Conservation (phyloP, 1,140 invertebrate species). For the Ceratoteleas bidentatus region DNA sequence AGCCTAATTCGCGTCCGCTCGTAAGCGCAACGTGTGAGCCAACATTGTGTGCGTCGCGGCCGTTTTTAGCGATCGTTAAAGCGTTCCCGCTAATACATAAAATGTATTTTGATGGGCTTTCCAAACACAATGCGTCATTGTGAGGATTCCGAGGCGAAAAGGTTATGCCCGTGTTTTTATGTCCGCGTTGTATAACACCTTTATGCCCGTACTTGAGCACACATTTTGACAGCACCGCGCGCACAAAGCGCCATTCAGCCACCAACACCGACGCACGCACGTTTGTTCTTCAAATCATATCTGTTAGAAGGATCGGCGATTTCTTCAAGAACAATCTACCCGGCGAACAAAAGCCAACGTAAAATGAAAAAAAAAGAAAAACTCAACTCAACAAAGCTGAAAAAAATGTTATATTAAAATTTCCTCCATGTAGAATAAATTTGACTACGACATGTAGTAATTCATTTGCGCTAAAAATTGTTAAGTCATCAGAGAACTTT, state of each 20-base stretch:
- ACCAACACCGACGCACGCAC: background rate
- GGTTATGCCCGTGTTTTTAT: slow-evolving; percentile 35
- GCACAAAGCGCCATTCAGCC: slow-evolving; percentile 19
- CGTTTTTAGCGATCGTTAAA: slow-evolving; percentile 68
- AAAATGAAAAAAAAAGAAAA: too few species aligned
- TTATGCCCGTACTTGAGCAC: slow-evolving; percentile 34
- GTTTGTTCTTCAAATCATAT: slow-evolving; percentile 6
- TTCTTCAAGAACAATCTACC: too few species aligned
- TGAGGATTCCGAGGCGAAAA: slow-evolving; percentile 41
- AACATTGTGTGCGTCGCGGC: slow-evolving; percentile 38
- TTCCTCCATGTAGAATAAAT: too few species aligned
- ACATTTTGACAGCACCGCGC: slow-evolving; percentile 39
- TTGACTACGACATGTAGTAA: too few species aligned
- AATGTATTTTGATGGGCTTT: slow-evolving; percentile 69
- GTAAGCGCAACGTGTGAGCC: slow-evolving; percentile 11
- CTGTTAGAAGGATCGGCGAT: too few species aligned
- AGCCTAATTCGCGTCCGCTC: slow-evolving; percentile 39
- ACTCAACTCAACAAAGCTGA: too few species aligned
- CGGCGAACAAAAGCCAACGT: too few species aligned
- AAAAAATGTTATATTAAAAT: too few species aligned
- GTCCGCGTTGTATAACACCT: slow-evolving; percentile 32
- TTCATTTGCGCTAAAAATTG: too few species aligned
- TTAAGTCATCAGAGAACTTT: too few species aligned
- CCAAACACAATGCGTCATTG: slow-evolving; percentile 51
- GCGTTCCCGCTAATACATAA: slow-evolving; percentile 67